These are phyloP conservation scores for Tanytarsus gracilentus DNA, from an alignment of 2,888 invertebrate genomes.

Conservation along the genomic window DNA sequence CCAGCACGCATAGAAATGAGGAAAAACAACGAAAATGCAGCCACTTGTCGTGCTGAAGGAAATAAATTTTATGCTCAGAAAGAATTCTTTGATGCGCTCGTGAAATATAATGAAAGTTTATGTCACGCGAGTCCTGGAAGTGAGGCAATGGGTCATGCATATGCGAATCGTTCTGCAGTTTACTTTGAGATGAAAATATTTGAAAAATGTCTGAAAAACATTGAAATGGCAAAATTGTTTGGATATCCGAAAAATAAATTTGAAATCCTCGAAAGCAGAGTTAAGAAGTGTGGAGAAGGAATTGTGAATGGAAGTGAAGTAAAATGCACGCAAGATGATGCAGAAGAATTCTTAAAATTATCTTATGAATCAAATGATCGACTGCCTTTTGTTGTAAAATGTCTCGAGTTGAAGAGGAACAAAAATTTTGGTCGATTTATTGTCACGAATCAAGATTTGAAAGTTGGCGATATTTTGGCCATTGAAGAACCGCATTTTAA, in stretches of 20 bases:
- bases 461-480: conserved; percentile 39
- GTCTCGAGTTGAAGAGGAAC: conserved; percentile 51
- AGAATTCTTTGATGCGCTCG: conserved; percentile 41
- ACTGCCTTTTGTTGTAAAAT: conserved; percentile 54
- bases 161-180: conserved; percentile 58
- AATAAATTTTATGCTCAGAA: not conserved
- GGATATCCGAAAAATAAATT: conserved; percentile 48
- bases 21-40: not conserved
- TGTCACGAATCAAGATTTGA: conserved; percentile 56
- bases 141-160: conserved; percentile 31
- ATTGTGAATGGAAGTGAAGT: too few relatives aligned
- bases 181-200: conserved; percentile 56
- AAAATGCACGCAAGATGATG: not conserved
- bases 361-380: conserved; percentile 34
- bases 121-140: conserved; percentile 48
- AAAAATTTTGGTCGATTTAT: conserved; percentile 60
- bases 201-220: conserved; percentile 58
- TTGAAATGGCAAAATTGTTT: conserved; percentile 51
- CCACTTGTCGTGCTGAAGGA: not conserved
- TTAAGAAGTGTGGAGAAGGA: conserved; percentile 45
- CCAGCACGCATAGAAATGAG: too few relatives aligned
- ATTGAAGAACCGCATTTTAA: conserved; percentile 52
- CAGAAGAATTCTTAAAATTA: conserved; percentile 20
- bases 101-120: conserved; percentile 54
- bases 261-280: conserved; percentile 53